phyloP scores from a whole-genome alignment of 2,888 invertebrate genomes.

The Macaria liturata region DNA sequence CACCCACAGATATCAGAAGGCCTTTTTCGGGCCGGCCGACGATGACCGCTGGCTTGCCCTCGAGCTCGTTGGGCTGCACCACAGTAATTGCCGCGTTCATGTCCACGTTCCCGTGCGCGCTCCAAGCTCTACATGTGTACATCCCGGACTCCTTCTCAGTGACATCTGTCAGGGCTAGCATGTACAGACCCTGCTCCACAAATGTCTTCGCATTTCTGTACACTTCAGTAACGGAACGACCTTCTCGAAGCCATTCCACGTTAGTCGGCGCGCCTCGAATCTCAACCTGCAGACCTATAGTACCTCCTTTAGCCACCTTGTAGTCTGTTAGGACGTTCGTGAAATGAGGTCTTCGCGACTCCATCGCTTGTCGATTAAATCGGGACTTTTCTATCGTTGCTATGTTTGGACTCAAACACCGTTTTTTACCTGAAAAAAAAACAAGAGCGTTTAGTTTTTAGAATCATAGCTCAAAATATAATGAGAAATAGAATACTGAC shows the following conservation, averaged over 20 bases:
- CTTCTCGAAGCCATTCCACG: constrained; percentile 90
- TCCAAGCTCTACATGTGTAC: constrained; percentile 90
- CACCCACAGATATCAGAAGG: constrained; percentile 88
- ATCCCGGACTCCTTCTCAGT: constrained; percentile 88
- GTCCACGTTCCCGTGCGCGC: constrained; percentile 88
- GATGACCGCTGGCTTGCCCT: constrained; percentile 91
- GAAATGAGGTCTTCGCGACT: constrained; percentile 87
- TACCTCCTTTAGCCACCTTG: constrained; percentile 89
- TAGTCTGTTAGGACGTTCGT: constrained; percentile 87
- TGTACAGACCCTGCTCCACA: constrained; percentile 87
- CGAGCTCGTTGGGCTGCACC: constrained; percentile 82
- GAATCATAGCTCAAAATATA: not conserved
- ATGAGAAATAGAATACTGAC: constrained; percentile 52
- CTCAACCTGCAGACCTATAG: constrained; percentile 92
- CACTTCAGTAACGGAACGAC: constrained; percentile 79
- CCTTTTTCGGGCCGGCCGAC: constrained; percentile 90
- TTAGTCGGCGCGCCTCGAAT: constrained; percentile 88
- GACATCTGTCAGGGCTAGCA: constrained; percentile 88
- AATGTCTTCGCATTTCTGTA: constrained; percentile 87
- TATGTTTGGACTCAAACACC: constrained; percentile 56
- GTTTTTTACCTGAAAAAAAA: constrained; percentile 56
- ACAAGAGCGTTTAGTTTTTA: not conserved
- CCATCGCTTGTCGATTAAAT: constrained; percentile 61
- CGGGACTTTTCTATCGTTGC: constrained; percentile 60
- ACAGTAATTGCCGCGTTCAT: constrained; percentile 89